Evolutionary conservation across 92 coral and sea anemone genomes (phyloP).

Genomic region (Actinostola sp.): DNA sequence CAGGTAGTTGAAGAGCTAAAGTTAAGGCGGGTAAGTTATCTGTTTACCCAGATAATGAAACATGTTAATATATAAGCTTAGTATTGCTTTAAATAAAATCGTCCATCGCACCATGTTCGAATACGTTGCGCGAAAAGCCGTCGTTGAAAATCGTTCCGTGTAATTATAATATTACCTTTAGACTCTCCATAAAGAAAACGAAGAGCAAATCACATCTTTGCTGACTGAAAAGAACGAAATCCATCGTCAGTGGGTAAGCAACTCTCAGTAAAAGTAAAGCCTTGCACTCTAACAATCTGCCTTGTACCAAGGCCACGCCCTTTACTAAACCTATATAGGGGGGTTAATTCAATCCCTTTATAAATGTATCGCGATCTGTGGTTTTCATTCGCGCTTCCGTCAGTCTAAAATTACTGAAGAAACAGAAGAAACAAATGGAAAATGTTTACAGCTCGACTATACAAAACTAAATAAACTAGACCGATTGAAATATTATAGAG

Average conservation of each 20-base stretch:
- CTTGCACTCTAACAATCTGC: no score
- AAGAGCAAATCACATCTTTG: conserved; percentile 70
- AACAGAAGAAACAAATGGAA: no score
- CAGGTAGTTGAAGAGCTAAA: conserved; percentile 77
- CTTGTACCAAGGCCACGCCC: no score
- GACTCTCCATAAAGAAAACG: conserved; percentile 85
- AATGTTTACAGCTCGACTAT: no score
- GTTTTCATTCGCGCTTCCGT: no score
- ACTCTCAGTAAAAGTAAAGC: background rate
- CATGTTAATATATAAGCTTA: background rate
- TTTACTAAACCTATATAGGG: no score
- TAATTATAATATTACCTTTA: conserved; percentile 9
- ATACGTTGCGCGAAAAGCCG: background rate
- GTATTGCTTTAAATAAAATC: background rate
- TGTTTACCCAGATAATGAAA: background rate
- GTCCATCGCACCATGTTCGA: background rate
- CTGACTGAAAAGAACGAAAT: conserved; percentile 86
- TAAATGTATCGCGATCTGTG: no score
- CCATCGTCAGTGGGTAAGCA: conserved; percentile 83
- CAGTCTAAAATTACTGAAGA: no score
- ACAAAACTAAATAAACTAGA: no score
- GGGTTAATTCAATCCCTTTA: no score
- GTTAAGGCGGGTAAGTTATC: conserved; percentile 60
- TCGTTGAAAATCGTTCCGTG: background rate
- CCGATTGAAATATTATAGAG: no score